phyloP scores from a whole-genome alignment of 2,113 vertebrate genomes.

The Turdus rufiventris region DNA sequence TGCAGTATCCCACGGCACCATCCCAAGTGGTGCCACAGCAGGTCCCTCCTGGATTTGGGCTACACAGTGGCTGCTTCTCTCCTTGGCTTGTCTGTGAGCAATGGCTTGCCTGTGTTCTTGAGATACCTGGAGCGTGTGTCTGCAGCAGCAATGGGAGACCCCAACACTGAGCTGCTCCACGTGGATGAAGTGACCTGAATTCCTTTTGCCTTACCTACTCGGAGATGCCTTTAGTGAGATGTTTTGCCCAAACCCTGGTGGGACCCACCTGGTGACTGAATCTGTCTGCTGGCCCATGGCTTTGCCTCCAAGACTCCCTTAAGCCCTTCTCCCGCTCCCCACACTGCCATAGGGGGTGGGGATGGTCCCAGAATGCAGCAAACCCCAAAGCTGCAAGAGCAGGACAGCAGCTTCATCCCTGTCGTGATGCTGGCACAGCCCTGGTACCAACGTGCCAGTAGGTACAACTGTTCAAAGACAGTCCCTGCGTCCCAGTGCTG shows the following conservation, averaged over 20 bases:
- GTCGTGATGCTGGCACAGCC: accelerated
- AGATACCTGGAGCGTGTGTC: background rate
- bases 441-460: background rate
- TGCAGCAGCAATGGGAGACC: background rate
- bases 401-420: background rate
- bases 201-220: constrained; percentile 50
- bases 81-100: accelerated
- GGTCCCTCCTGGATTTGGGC: background rate
- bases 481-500: background rate
- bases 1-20: background rate
- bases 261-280: background rate
- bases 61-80: background rate
- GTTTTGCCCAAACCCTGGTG: background rate
- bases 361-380: background rate
- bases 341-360: background rate
- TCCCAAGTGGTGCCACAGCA: background rate
- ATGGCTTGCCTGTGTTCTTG: background rate
- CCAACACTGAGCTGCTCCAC: background rate
- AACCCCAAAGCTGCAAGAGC: background rate
- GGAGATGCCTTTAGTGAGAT: constrained; percentile 31
- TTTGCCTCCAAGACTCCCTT: background rate
- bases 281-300: background rate
- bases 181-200: background rate
- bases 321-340: background rate
- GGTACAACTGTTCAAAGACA: background rate